Percentiles rank a stretch among this genome's conserved stretches.
Evolutionary conservation across 2,113 vertebrate species (phyloP).

Genomic region (Tapirus terrestris): DNA sequence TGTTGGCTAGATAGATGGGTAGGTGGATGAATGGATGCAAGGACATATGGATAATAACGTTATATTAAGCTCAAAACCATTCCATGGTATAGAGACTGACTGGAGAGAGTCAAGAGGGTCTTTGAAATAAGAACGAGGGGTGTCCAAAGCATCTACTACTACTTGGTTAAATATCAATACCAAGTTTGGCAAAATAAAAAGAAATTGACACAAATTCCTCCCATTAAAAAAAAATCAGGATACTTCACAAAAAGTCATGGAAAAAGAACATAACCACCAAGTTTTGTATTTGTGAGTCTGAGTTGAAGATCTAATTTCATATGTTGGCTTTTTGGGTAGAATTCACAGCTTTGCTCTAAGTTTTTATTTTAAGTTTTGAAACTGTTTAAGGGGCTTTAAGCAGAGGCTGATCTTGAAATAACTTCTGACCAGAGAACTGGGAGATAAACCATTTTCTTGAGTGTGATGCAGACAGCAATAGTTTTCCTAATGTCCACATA

Average conservation of each 20-base stretch:
- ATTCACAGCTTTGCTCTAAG: background rate
- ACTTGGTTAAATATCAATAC: background rate
- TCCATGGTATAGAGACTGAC: background rate
- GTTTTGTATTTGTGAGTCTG: constrained; percentile 40
- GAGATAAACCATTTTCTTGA: constrained; percentile 63
- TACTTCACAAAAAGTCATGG: background rate
- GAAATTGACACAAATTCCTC: background rate
- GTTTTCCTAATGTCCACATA: constrained; percentile 82
- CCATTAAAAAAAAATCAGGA: background rate
- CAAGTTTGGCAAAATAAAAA: background rate
- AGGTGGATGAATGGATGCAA: background rate
- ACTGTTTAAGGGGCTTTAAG: constrained; percentile 48
- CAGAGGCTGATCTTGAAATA: constrained; percentile 68
- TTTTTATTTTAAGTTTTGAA: constrained; percentile 59
- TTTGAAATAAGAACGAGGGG: background rate
- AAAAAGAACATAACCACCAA: background rate
- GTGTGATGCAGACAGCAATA: constrained; percentile 76
- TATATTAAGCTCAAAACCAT: background rate
- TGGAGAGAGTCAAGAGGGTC: background rate
- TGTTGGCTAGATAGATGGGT: background rate
- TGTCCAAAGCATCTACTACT: background rate
- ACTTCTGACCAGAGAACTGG: constrained; percentile 64
- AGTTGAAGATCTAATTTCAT: constrained; percentile 32
- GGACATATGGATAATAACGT: background rate
- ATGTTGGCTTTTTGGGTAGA: background rate